Evolutionary conservation across 2,113 vertebrate species (phyloP).

Genomic region (Ophthalmolycus amberensis): DNA sequence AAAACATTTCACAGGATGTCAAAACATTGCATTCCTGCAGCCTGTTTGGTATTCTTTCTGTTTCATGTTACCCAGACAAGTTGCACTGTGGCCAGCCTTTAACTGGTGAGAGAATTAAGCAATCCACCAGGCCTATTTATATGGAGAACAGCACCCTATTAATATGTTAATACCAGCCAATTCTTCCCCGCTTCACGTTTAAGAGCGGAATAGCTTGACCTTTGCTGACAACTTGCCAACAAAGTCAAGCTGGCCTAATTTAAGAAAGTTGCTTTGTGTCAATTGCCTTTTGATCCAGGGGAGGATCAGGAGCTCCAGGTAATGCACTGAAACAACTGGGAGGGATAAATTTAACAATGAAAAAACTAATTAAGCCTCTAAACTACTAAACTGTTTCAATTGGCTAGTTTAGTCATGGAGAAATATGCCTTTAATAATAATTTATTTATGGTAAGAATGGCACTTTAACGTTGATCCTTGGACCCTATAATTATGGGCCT

Average conservation of each 20-base stretch:
- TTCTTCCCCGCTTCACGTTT: constrained; percentile 50
- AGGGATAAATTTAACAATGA: not conserved
- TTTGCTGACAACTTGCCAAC: constrained; percentile 56
- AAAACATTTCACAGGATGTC: constrained; percentile 5
- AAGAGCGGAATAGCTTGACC: constrained; percentile 70
- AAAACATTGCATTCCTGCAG: not conserved
- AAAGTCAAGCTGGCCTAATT: constrained; percentile 60
- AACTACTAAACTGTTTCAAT: not conserved
- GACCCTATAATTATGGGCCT: not conserved
- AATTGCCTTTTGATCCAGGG: constrained; percentile 41
- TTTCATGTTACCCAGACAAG: constrained; percentile 49
- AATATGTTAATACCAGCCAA: constrained; percentile 77
- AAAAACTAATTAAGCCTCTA: not conserved
- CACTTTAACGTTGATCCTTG: not conserved
- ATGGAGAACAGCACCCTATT: constrained; percentile 70
- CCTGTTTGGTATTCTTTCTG: constrained; percentile 51
- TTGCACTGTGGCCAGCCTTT: constrained; percentile 77
- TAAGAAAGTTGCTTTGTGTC: constrained; percentile 49
- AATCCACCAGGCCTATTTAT: constrained; percentile 69
- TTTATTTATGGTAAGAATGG: not conserved
- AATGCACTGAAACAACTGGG: not conserved
- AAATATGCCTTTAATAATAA: not conserved
- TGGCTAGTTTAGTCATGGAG: not conserved
- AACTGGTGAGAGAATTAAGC: constrained; percentile 67
- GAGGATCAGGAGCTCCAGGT: not conserved